Evolutionary conservation across 2,888 invertebrate genomes (phyloP).

Genomic region (Xylocampa areola): DNA sequence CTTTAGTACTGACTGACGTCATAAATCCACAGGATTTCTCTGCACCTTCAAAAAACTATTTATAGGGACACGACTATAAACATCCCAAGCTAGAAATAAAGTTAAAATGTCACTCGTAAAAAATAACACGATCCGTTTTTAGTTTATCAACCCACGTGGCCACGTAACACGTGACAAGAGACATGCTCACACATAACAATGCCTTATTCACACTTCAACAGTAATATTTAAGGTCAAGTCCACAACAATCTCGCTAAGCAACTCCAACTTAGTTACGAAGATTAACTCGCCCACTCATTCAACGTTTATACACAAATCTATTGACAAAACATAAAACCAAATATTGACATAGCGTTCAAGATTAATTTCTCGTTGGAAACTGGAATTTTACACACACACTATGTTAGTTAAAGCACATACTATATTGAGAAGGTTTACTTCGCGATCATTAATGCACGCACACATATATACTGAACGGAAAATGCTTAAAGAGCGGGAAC

Average conservation of each 20-base stretch:
- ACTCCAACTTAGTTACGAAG: slow-evolving; percentile 44
- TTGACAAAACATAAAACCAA: slow-evolving; percentile 64
- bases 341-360: slow-evolving; percentile 64
- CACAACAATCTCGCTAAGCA: slow-evolving; percentile 32
- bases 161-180: slow-evolving; percentile 26
- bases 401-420: slow-evolving; percentile 10
- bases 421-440: slow-evolving; percentile 31
- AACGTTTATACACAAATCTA: slow-evolving; percentile 47
- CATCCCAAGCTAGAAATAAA: slow-evolving; percentile 19
- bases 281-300: slow-evolving; percentile 56
- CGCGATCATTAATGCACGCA: no score
- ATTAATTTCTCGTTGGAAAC: slow-evolving; percentile 63
- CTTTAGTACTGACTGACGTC: no score
- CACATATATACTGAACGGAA: no score
- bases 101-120: slow-evolving; percentile 36
- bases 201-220: slow-evolving; percentile 41
- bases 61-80: slow-evolving; percentile 11
- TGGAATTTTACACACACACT: slow-evolving; percentile 56
- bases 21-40: slow-evolving; percentile 6
- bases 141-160: slow-evolving; percentile 49
- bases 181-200: slow-evolving; percentile 41
- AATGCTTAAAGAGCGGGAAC: no score
- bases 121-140: slow-evolving; percentile 29
- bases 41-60: slow-evolving; percentile 19
- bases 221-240: slow-evolving; percentile 54